These are phyloP conservation scores for Trichechus manatus DNA, from an alignment of 2,113 vertebrate genomes.

Conservation along the genomic window DNA sequence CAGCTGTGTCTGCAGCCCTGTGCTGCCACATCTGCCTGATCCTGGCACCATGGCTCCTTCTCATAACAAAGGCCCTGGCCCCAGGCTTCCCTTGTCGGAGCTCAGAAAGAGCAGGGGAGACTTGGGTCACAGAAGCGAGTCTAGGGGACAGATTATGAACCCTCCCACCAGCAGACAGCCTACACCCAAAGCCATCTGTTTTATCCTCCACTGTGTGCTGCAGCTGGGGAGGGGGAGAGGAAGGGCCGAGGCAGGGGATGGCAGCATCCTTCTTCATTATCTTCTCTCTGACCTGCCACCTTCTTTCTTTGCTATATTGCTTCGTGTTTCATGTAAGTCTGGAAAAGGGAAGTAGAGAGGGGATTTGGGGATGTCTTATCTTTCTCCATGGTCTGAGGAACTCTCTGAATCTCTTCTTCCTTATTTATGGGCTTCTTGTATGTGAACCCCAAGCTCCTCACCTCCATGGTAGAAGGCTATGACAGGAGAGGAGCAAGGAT, in stretches of 20 bases:
- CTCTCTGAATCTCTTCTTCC: background rate
- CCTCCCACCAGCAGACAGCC: background rate
- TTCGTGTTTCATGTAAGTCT: conserved; percentile 22
- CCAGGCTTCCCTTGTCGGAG: background rate
- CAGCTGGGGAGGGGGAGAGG: background rate
- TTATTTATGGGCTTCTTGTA: conserved; percentile 42
- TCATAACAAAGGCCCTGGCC: conserved; percentile 43
- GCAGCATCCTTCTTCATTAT: background rate
- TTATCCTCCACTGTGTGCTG: background rate
- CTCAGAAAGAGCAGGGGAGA: conserved; percentile 11
- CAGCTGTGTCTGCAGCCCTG: background rate
- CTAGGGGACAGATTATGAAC: background rate
- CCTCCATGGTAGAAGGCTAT: background rate
- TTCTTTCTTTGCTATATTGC: background rate
- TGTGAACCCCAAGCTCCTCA: background rate
- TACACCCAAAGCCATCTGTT: background rate
- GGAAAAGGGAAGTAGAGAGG: background rate
- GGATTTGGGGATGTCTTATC: background rate
- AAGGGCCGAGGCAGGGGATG: background rate
- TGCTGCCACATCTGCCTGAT: background rate
- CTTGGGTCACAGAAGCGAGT: conserved; percentile 49
- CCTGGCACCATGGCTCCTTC: background rate
- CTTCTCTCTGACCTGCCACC: background rate
- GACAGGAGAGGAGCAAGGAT: background rate
- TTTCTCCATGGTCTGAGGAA: background rate